A percentile compares a stretch with the other conserved stretches of the same genome.
These are phyloP conservation scores for Listronotus bonariensis DNA, from an alignment of 1,140 invertebrate genomes.

Conservation along the genomic window DNA sequence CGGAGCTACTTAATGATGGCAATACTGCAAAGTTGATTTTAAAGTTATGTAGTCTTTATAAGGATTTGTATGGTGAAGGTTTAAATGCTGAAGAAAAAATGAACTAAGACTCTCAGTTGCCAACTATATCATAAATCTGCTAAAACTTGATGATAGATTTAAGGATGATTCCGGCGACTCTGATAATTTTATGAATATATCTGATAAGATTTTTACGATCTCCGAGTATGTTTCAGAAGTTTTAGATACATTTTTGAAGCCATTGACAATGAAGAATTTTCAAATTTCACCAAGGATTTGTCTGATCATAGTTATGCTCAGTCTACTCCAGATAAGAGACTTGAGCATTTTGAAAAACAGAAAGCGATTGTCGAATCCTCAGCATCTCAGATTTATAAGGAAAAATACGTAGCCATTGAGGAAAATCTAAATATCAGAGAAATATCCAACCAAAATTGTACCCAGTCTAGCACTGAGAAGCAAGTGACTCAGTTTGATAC, in stretches of 20 bases:
- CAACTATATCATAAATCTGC: constrained; percentile 37
- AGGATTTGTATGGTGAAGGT: constrained; percentile 37
- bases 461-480: neutral
- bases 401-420: neutral
- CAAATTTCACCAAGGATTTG: constrained; percentile 33
- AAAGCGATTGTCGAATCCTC: no score
- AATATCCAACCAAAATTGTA: neutral
- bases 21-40: constrained; percentile 44
- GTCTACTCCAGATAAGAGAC: constrained; percentile 39
- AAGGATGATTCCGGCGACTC: constrained; percentile 25
- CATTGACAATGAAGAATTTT: constrained; percentile 30
- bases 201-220: constrained; percentile 49
- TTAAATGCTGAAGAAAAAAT: constrained; percentile 42
- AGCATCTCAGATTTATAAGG: no score
- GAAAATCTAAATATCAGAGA: constrained; percentile 1
- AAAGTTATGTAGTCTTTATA: constrained; percentile 43
- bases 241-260: constrained; percentile 49
- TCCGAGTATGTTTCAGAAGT: constrained; percentile 51
- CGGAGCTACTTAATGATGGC: constrained; percentile 46
- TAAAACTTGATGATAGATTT: constrained; percentile 39
- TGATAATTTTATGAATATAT: constrained; percentile 33
- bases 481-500: no score
- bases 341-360: no score
- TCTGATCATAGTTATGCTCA: constrained; percentile 18
- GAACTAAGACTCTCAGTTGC: constrained; percentile 44